A percentile compares a stretch with the other conserved stretches of the same genome.
phyloP scores from a whole-genome alignment of 2,113 vertebrate species.

The Engraulis encrasicolus region DNA sequence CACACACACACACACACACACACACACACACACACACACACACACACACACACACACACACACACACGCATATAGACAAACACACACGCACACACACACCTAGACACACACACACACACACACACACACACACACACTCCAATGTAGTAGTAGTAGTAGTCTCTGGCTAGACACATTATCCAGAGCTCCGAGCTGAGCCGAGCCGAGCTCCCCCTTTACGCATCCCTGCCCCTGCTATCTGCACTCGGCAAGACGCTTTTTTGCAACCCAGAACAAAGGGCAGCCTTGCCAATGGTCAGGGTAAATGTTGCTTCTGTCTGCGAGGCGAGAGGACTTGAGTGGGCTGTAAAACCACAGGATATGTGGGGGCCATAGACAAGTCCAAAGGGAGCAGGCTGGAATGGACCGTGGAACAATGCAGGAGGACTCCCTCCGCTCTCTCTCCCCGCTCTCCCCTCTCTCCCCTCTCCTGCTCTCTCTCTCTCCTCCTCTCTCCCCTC shows the following conservation, averaged over 20 bases:
- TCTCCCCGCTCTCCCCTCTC: neutral
- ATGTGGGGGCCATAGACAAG: slow-evolving; percentile 59
- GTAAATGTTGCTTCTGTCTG: slow-evolving; percentile 61
- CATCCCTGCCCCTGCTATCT: slow-evolving; percentile 13
- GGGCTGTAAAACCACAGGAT: slow-evolving; percentile 73
- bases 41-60: too few relatives aligned
- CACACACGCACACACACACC: neutral
- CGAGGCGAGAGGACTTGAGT: slow-evolving; percentile 66
- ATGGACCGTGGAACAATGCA: slow-evolving; percentile 75
- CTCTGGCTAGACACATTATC: slow-evolving; percentile 14
- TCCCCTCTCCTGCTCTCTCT: slow-evolving; percentile 61
- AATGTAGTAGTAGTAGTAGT: too few relatives aligned
- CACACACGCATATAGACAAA: neutral
- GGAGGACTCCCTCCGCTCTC: slow-evolving; percentile 42
- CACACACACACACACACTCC: neutral
- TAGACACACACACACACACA: slow-evolving; percentile 12
- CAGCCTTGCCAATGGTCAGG: slow-evolving; percentile 36
- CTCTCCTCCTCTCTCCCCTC: slow-evolving; percentile 51
- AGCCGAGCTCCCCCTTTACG: too few relatives aligned
- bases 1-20: slow-evolving; percentile 27
- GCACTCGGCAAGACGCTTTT: slow-evolving; percentile 30
- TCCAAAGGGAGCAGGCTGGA: slow-evolving; percentile 66
- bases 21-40: neutral
- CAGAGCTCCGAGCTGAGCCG: slow-evolving; percentile 8
- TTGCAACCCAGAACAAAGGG: slow-evolving; percentile 62